Evolutionary conservation across 2,797 vertebrate species (phyloP).

Genomic region (Falco naumanni): DNA sequence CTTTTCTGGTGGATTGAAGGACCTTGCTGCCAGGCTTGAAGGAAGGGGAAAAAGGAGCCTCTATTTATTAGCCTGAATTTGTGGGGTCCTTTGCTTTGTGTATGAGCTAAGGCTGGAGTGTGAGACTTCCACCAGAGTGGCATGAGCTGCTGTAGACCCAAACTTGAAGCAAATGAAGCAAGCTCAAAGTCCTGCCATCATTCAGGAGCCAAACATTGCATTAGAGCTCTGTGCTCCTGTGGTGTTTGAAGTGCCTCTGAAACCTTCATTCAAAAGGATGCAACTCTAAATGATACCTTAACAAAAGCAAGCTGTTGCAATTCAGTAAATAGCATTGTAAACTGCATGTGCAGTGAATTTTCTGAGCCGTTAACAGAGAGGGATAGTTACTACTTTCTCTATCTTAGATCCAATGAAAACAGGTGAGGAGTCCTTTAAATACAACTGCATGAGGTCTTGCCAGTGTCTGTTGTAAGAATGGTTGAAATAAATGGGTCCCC

Average conservation of each 20-base stretch:
- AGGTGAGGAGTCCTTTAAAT: background rate
- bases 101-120: background rate
- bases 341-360: background rate
- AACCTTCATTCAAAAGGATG: background rate
- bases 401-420: background rate
- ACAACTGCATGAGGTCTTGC: background rate
- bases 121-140: background rate
- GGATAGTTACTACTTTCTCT: background rate
- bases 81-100: background rate
- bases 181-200: background rate
- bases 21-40: background rate
- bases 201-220: background rate
- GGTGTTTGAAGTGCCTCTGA: background rate
- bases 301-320: background rate
- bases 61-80: background rate
- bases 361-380: background rate
- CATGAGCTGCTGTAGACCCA: fast-evolving
- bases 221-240: background rate
- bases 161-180: background rate
- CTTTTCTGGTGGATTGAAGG: background rate
- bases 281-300: background rate
- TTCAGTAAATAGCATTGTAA: background rate
- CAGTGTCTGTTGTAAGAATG: background rate
- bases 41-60: background rate
- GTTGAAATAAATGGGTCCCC: background rate